phyloP scores from a whole-genome alignment of 64 coral and sea anemone species.

The Stylophora pistillata region DNA sequence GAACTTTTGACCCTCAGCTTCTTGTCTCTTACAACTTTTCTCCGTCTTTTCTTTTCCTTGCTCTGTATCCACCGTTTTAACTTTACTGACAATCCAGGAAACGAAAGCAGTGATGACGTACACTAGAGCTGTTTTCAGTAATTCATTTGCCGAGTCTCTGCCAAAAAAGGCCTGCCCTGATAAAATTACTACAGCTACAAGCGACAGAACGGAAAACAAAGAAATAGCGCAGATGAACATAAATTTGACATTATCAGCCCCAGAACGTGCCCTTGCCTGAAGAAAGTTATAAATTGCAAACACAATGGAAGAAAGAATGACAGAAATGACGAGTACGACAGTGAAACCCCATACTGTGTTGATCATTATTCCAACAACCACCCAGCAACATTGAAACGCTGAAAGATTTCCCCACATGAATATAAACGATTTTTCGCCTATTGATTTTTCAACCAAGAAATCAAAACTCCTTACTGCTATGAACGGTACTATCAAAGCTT shows the following conservation, averaged over 20 bases:
- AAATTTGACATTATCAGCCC: too few relatives aligned
- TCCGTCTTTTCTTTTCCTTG: neutral
- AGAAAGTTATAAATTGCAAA: neutral
- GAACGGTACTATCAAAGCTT: neutral
- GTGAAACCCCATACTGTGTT: conserved; percentile 23
- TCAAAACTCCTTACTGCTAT: neutral
- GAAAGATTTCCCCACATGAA: conserved; percentile 8
- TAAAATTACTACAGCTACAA: neutral
- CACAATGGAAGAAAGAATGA: neutral
- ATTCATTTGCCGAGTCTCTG: conserved; percentile 3
- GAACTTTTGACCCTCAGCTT: neutral
- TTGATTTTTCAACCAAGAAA: neutral
- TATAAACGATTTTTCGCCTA: neutral
- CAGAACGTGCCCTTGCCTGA: too few relatives aligned
- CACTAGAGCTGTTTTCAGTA: neutral
- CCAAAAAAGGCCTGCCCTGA: too few relatives aligned
- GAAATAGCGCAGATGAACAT: too few relatives aligned
- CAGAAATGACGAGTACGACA: conserved; percentile 3
- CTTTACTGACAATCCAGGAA: neutral
- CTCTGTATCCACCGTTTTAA: neutral
- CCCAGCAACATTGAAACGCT: conserved; percentile 10
- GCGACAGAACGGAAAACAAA: neutral
- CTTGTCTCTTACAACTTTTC: neutral
- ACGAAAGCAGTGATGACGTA: neutral
- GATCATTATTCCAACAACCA: conserved; percentile 10